Evolutionary conservation across 2,888 invertebrate species (phyloP), one percentile per base, ranked within the genome.

Genomic region (Drosophila macrospina): DNA sequence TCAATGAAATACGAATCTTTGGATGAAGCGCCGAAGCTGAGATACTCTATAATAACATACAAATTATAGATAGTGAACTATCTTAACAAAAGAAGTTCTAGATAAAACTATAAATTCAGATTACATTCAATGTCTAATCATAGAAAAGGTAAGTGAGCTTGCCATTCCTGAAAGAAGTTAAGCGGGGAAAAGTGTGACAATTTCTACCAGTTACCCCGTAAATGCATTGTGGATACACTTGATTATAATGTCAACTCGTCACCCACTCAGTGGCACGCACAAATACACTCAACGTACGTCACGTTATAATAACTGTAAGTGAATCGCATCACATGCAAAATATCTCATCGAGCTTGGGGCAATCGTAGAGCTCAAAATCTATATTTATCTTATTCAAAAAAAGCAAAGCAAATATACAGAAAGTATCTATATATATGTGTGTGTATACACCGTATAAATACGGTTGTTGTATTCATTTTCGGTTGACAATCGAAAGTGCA

Each of bases 341-440:
- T 48, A 64, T 67, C 51, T 47, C 48, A 37, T 36, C 47, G 20
- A 20, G 20, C 20, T 20, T 20, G 20, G 20, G 20, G 20, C 20
- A 20, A 20, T 20, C 28, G 28, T 28, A 28, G 20, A 52, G 61
- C 69, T 60, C 62, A 65, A 70, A 74, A 78, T 83, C 69, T 86
- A 78, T 83, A 86, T 83, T 80, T 86, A 76, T 80, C 72, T 69
- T 55, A 57, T 37, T 41, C 16, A 10, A 41, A 62, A 57, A 64
- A 69, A 20, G 2, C 1, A 36, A 60, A 56, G 20, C 36, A 44
- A 41, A 24, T 54, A 30, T 48, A 50, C 11, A 39, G 41, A 16
- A 34, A 24, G n/a, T 32, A 30, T 7, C n/a, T 24, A 50, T 11
- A 16, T 15, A 36, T n/a, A 28, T 6, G n/a, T 28, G 47, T 13